Evolutionary conservation across 2,888 invertebrate species (phyloP).

Genomic region (Gymnocheta viridis): DNA sequence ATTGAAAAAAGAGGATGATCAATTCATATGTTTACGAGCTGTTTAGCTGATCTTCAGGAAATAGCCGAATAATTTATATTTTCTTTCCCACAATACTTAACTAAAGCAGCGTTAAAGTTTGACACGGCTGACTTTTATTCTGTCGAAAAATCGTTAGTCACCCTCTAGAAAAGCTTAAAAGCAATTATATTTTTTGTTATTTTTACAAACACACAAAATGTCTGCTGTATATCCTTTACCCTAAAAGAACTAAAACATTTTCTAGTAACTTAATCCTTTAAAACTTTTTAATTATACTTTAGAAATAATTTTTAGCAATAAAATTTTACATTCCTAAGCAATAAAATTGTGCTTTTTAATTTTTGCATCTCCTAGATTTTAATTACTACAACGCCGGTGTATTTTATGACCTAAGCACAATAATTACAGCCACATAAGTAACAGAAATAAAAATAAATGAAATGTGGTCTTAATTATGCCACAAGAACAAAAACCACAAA

Average conservation of each 20-base stretch:
- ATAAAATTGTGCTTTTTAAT: slow-evolving; percentile 15
- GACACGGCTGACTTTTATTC: too few species aligned
- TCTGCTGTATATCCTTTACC: not conserved
- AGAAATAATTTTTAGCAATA: slow-evolving; percentile 36
- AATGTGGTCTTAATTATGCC: slow-evolving; percentile 67
- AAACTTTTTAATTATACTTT: slow-evolving; percentile 36
- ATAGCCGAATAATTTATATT: too few species aligned
- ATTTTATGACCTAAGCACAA: slow-evolving; percentile 62
- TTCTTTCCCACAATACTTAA: too few species aligned
- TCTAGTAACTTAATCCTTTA: slow-evolving; percentile 23
- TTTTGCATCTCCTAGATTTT: slow-evolving; percentile 12
- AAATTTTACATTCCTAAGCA: slow-evolving; percentile 35
- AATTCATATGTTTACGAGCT: too few species aligned
- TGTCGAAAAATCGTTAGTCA: too few species aligned
- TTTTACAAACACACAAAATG: not conserved
- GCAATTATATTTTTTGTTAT: too few species aligned
- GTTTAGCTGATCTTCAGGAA: too few species aligned
- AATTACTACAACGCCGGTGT: slow-evolving; percentile 66
- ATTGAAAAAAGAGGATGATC: too few species aligned
- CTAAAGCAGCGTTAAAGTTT: too few species aligned
- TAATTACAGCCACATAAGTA: not conserved
- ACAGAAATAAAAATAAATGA: slow-evolving; percentile 26
- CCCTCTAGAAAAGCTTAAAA: too few species aligned
- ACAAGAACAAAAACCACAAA: slow-evolving; percentile 53
- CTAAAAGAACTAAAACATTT: not conserved